Conservation (phyloP, 2,113 vertebrate genomes). For the Xiphophorus hellerii region DNA sequence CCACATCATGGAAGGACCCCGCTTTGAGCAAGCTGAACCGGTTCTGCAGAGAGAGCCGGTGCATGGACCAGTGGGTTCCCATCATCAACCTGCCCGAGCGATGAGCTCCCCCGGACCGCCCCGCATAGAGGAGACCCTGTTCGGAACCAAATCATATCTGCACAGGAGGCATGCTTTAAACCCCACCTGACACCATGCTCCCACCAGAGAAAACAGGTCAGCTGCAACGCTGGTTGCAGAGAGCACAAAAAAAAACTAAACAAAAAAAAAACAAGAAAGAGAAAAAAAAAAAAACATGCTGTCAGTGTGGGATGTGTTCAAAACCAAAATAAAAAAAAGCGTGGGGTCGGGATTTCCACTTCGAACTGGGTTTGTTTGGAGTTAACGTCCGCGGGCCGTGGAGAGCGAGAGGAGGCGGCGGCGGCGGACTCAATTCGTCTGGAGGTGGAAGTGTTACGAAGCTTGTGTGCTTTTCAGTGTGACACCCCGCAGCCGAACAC, state of each 20-base stretch:
- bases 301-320: constrained; percentile 45
- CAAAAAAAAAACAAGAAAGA: constrained; percentile 23
- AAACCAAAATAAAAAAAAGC: constrained; percentile 25
- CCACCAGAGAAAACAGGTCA: constrained; percentile 66
- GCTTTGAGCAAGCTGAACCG: constrained; percentile 92
- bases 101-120: constrained; percentile 74
- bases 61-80: constrained; percentile 96
- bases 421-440: constrained; percentile 35
- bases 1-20: constrained; percentile 90
- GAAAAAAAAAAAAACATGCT: constrained; percentile 33
- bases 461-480: constrained; percentile 50
- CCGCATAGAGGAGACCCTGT: constrained; percentile 8
- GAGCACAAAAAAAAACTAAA: constrained; percentile 23
- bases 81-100: constrained; percentile 95
- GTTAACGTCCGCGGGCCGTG: constrained; percentile 38
- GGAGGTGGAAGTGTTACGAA: constrained; percentile 33
- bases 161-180: constrained; percentile 50
- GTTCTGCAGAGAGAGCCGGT: constrained; percentile 95
- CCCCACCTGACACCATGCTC: constrained; percentile 63
- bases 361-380: constrained; percentile 55
- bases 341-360: constrained; percentile 48
- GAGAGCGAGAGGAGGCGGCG: constrained; percentile 41
- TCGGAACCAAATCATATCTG: constrained; percentile 51
- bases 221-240: constrained; percentile 44
- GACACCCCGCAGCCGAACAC: constrained; percentile 50